Evolutionary conservation across 2,113 vertebrate genomes (phyloP), one percentile per base, ranked within the genome.

Genomic region (Vidua chalybeata): DNA sequence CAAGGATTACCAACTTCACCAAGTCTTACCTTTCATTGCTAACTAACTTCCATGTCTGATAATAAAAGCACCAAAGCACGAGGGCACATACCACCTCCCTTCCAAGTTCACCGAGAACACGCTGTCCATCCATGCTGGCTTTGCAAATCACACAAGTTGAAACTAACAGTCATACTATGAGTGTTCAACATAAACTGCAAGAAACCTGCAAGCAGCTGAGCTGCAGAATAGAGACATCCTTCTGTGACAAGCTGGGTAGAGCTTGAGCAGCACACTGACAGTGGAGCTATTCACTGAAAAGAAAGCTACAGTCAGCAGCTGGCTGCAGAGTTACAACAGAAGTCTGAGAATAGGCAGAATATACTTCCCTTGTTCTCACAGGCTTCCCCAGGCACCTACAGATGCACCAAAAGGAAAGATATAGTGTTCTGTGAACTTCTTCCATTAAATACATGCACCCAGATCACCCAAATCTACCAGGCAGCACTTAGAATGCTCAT

Each of bases 271-370:
- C 63, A 56, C n/a, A 19, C 24, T 11, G 49, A 52, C 13, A 67
- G 49, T 5, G 17, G 39, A 94, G 75, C 64, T 71, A 71, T 46
- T 92, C 27, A n/a, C 46, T n/a, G 64, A 39, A 55, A 90, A 63
- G 59, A 69, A 90, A 94, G 52, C 68, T 58, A 74, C 43, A 19
- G 80, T 71, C 91, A 92, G 84, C 91, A 94, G 68, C 59, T 81
- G 73, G 43, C 59, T 74, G 51, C 86, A 80, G 71, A 79, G 64
- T 46, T 64, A 69, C 49, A 66, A 46, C 51, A 81, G 6, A 63
- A 79, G 41, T 16, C 63, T 48, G 31, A 61, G 33, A 87, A 79
- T 54, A 82, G 27, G 35, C 58, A 90, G 31, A 91, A 93, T 23
- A 62, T 11, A 67, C 83, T 74, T 73, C 54, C n/a, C 27, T 37